phyloP scores from a whole-genome alignment of 1,140 invertebrate species.

The Zaprionus inermis region DNA sequence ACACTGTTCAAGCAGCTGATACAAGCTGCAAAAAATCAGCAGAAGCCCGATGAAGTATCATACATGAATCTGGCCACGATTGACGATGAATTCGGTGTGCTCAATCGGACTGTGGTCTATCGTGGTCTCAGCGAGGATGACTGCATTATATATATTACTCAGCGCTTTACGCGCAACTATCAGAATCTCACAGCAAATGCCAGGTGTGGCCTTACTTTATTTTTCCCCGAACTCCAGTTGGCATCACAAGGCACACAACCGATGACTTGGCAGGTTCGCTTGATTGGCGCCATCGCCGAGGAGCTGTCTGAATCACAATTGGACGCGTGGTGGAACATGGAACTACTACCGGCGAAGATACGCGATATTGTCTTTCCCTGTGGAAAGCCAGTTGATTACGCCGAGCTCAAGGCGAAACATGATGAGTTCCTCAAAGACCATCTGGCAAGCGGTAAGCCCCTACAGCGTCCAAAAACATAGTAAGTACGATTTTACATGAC shows the following conservation, averaged over 20 bases:
- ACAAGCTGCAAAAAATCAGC: conserved; percentile 4
- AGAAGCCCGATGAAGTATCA: neutral
- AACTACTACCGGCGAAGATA: conserved; percentile 61
- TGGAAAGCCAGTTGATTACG: conserved; percentile 64
- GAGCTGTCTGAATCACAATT: conserved; percentile 57
- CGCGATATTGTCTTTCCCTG: conserved; percentile 66
- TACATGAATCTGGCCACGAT: conserved; percentile 75
- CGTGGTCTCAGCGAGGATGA: conserved; percentile 62
- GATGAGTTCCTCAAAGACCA: conserved; percentile 54
- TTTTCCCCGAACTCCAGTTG: conserved; percentile 41
- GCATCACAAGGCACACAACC: conserved; percentile 1
- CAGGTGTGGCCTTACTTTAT: conserved; percentile 53
- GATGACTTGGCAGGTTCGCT: conserved; percentile 65
- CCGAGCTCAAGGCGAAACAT: conserved; percentile 56
- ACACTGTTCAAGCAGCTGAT: conserved; percentile 59
- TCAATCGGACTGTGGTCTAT: conserved; percentile 74
- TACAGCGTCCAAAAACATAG: conserved; percentile 61
- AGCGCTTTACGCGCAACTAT: conserved; percentile 69
- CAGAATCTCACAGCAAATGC: conserved; percentile 66
- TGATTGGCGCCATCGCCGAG: conserved; percentile 63
- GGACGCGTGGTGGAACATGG: conserved; percentile 60
- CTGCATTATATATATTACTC: conserved; percentile 68
- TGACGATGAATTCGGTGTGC: conserved; percentile 66
- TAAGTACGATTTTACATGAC: conserved; percentile 12
- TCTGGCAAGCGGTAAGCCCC: conserved; percentile 29